A percentile compares a stretch with the other conserved stretches of the same genome.
phyloP scores from a whole-genome alignment of 92 coral and sea anemone species.

The Micromussa lordhowensis region DNA sequence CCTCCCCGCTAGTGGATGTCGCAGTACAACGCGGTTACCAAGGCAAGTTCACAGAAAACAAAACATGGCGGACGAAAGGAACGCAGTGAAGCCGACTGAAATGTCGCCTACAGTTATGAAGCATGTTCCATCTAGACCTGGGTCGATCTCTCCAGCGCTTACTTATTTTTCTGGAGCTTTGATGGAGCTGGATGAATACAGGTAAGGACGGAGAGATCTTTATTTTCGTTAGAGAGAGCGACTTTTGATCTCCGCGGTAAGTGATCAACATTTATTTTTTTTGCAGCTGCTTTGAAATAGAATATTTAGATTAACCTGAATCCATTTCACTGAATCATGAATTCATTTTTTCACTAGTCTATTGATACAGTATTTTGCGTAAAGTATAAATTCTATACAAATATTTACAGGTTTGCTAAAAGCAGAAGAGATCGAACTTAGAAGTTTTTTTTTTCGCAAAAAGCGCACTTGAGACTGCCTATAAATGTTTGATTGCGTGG shows the following conservation, averaged over 20 bases:
- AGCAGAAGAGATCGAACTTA: too few species aligned
- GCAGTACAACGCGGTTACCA: conserved; percentile 60
- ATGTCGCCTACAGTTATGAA: conserved; percentile 44
- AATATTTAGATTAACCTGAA: not conserved
- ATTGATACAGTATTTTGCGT: not conserved
- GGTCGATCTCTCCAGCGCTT: conserved; percentile 51
- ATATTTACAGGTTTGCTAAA: not conserved
- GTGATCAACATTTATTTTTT: not conserved
- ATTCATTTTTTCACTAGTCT: not conserved
- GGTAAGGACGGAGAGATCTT: conserved; percentile 12
- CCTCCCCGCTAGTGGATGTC: not conserved
- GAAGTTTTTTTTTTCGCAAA: too few species aligned
- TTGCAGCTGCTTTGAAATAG: not conserved
- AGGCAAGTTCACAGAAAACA: conserved; percentile 61
- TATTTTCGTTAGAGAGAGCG: not conserved
- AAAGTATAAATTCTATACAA: not conserved
- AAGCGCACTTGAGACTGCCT: not conserved
- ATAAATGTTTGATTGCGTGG: not conserved
- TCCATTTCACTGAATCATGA: not conserved
- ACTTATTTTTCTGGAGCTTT: conserved; percentile 46
- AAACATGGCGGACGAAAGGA: conserved; percentile 69
- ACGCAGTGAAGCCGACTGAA: conserved; percentile 51
- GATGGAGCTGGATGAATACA: conserved; percentile 81
- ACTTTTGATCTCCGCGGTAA: not conserved
- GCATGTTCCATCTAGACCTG: conserved; percentile 17